Evolutionary conservation across 53 echinoderm and acorn worm genomes (phyloP).

Genomic region (Mesocentrotus franciscanus): DNA sequence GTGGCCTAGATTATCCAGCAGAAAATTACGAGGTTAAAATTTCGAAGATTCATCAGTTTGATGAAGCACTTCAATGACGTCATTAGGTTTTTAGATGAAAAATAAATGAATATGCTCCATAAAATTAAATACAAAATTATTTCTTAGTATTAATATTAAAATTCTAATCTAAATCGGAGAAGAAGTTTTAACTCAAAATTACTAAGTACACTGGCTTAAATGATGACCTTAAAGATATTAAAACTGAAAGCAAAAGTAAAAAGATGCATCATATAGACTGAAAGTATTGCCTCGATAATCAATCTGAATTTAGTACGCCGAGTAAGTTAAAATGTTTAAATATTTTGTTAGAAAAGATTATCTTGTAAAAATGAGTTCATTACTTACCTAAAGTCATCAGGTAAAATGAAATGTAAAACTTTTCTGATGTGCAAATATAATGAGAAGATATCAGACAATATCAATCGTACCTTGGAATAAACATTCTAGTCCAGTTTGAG

Average conservation of each 20-base stretch:
- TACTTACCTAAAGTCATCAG: not conserved
- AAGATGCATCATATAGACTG: too few relatives aligned
- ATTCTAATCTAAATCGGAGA: not conserved
- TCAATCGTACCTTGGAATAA: not conserved
- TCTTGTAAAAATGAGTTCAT: not conserved
- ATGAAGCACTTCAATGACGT: too few relatives aligned
- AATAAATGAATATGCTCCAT: too few relatives aligned
- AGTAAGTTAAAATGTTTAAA: not conserved
- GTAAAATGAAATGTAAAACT: not conserved
- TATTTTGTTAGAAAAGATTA: too few relatives aligned
- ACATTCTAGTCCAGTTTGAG: not conserved
- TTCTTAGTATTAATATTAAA: not conserved
- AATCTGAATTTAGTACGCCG: not conserved
- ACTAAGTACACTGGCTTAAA: too few relatives aligned
- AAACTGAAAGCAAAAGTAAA: too few relatives aligned
- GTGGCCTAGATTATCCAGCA: too few relatives aligned
- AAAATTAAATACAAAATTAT: too few relatives aligned
- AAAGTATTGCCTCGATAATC: not conserved
- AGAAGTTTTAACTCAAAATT: not conserved
- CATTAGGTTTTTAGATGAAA: too few relatives aligned
- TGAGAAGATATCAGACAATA: not conserved
- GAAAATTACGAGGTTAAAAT: too few relatives aligned
- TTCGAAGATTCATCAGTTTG: too few relatives aligned
- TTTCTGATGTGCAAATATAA: not conserved
- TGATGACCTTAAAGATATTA: too few relatives aligned